phyloP scores from a whole-genome alignment of 2,113 vertebrate genomes.

The Saccopteryx leptura region DNA sequence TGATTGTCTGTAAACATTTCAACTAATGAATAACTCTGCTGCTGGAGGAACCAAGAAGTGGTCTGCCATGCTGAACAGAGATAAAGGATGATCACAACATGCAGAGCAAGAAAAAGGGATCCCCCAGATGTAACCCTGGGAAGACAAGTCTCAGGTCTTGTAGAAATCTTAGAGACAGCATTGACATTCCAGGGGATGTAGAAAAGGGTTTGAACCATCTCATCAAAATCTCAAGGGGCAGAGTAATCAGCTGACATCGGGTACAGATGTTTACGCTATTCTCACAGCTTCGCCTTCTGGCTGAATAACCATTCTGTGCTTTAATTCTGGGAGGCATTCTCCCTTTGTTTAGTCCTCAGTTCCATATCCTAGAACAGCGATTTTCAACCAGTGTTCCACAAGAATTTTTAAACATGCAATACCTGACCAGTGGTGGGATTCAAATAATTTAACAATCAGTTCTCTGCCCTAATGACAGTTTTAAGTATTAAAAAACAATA shows the following conservation, averaged over 20 bases:
- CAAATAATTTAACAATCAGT: too few relatives aligned
- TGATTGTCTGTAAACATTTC: not conserved
- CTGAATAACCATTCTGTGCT: not conserved
- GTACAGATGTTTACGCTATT: not conserved
- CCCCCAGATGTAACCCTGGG: not conserved
- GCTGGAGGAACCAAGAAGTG: not conserved
- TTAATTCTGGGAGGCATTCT: not conserved
- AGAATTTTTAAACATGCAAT: not conserved
- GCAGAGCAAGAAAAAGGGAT: not conserved
- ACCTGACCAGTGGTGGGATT: not conserved
- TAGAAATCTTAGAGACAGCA: not conserved
- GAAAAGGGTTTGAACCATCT: not conserved
- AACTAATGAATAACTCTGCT: not conserved
- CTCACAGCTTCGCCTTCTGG: not conserved
- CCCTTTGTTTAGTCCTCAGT: not conserved
- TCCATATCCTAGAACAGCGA: constrained; percentile 11
- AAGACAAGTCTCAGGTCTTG: not conserved
- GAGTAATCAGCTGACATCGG: not conserved
- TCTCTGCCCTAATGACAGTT: too few relatives aligned
- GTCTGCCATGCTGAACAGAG: not conserved
- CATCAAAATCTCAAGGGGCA: not conserved
- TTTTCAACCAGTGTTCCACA: not conserved
- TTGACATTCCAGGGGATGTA: not conserved
- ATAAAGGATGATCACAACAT: not conserved
- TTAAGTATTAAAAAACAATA: too few relatives aligned